Base-by-base conservation (phyloP, 2,888 invertebrate genomes). In the Tridacna gigas region DNA sequence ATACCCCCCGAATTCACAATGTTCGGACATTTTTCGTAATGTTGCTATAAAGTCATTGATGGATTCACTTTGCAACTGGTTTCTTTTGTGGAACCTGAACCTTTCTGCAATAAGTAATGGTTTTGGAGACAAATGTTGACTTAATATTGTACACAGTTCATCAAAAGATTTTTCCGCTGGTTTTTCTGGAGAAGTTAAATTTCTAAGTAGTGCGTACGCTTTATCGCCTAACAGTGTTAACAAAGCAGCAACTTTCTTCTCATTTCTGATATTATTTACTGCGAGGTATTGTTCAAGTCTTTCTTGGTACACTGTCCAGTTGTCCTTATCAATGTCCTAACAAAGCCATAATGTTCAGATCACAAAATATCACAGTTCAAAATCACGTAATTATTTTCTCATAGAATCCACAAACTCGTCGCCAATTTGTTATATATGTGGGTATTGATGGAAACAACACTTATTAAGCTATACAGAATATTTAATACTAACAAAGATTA, bases 81-180 rank as follows among this genome's bases (percentile, higher is more conserved):
- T 51, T 51, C 51, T 51, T 51, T 51, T 51, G 51, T 51, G 51
- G 71, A 37, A 84, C 83, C n/a, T n/a, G n/a, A n/a, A n/a, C n/a
- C n/a, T n/a, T n/a, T n/a, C n/a, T n/a, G n/a, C n/a, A n/a, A n/a
- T 26, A 79, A 37, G 22, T 25, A 87, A 26, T 3, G 84, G 81
- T 78, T 84, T 87, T 0, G 88, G 80, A 28, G 65, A 63, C 13
- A 51, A 51, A 51, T 51, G 51, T 51, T 51, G 51, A 18, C 18
- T 51, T 51, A n/a, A n/a, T n/a, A n/a, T n/a, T n/a, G n/a, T n/a
- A n/a, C n/a, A n/a, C n/a, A n/a, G n/a, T n/a, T n/a, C 51, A 13
- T 18, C 51, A 51, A 51, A 51, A 51, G 51, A 13, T 18, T 51
- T 51, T 18, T 51, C 51, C 51, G 51, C 12, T 18, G 51, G 51